A percentile compares a stretch with the other conserved stretches of the same genome.
phyloP scores from a whole-genome alignment of 2,113 vertebrate genomes.

The Charina bottae region DNA sequence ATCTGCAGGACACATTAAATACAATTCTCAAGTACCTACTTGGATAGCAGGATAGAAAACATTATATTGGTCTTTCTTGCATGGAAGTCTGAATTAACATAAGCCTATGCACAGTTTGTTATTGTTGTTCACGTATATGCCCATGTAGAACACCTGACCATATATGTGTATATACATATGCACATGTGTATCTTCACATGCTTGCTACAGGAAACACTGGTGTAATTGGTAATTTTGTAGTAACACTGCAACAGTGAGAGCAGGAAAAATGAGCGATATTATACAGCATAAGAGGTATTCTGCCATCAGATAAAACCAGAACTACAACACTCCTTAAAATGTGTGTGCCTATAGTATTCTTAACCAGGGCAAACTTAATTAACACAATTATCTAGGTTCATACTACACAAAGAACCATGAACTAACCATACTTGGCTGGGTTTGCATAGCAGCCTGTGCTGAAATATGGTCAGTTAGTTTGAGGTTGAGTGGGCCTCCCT shows the following conservation, averaged over 20 bases:
- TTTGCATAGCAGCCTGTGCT: neutral
- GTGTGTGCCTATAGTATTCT: neutral
- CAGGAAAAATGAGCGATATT: neutral
- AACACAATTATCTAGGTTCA: neutral
- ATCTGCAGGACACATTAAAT: neutral
- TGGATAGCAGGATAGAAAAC: neutral
- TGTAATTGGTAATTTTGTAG: neutral
- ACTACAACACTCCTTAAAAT: neutral
- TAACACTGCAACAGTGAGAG: neutral
- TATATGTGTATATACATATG: neutral
- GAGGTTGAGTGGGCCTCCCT: neutral
- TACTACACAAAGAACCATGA: neutral
- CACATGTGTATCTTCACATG: neutral
- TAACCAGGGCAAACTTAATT: neutral
- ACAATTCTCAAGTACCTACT: neutral
- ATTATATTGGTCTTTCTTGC: neutral
- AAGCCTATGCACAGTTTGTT: neutral
- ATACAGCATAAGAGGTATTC: neutral
- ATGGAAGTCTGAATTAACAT: neutral
- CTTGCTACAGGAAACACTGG: neutral
- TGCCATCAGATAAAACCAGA: neutral
- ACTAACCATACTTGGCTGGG: neutral
- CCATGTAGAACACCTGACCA: neutral
- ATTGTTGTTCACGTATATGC: neutral
- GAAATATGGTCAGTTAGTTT: neutral